Base-by-base conservation (phyloP, 2,888 invertebrate species). In the Andrena marginata region DNA sequence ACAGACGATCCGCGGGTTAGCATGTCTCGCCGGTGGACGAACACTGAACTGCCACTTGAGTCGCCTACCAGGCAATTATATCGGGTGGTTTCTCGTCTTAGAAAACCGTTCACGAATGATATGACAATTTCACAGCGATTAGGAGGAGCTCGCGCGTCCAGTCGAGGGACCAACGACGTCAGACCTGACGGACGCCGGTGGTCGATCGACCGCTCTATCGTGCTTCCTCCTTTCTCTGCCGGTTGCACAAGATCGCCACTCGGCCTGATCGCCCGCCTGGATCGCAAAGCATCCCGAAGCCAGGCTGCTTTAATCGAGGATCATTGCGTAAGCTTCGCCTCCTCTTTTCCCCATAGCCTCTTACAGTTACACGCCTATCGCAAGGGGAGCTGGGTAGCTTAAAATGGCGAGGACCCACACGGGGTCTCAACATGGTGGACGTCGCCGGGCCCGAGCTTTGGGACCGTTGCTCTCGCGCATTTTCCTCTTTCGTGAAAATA, bases 201-300 rank as follows among this genome's bases (percentile, higher is more conserved):
- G 69, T 86, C 82, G 82, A 77, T 87, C 87, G 85, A 81, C 87
- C 77, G 65, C 72, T 35, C 65, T 33, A 74, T 69, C 82, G 74
- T 83, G 91, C 91, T 93, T 94, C 93, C 93, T 93, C 92, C 93
- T 94, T 94, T 94, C 93, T 92, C 92, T 80, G 60, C 35, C 76
- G 70, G 72, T 92, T 92, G 86, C 92, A 88, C 90, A 92, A 92
- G 85, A 88, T 71, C 74, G 63, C 56, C 80, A 77, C 70, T 86
- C 85, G 80, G 78, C 77, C 82, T 82, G 80, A 82, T 75, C 72
- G 65, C 70, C 68, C 35, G n/a, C 10, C 29, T 56, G 26, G 10
- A 48, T 70, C 72, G 13, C 56, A 63, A 86, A 76, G 56, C 77
- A 84, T 85, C 86, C 63, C 54, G 31, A 74, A 72, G 59, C 77